Evolutionary conservation across 2,888 invertebrate genomes (phyloP), one percentile per base, ranked within the genome.

Genomic region (Parnassius apollo): DNA sequence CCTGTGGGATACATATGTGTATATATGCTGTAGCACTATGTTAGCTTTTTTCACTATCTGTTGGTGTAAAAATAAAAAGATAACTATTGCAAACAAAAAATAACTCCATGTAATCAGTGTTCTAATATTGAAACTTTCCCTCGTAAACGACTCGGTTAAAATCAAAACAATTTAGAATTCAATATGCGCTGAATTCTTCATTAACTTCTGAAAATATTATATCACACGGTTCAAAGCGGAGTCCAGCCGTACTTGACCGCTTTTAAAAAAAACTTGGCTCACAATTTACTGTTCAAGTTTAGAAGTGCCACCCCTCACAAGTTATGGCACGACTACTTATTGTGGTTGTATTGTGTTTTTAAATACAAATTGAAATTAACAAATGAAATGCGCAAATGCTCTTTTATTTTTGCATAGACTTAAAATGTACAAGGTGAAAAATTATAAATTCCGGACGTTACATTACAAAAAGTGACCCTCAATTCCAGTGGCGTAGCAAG

Each of bases 251-350:
- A 62, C 74, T 75, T 75, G 72, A 72, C 73, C 70, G 68, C 68
- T 64, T 75, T 76, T 78, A 75, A 74, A 72, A 75, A 76, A 80
- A 78, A 75, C 75, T 75, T 73, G 64, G 68, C 65, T 65, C 65
- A 64, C 71, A 74, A 80, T 78, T 78, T 78, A 80, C 76, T 71
- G 76, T 70, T 65, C 59, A 78, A 80, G 70, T 78, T 80, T 70
- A 68, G 68, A 72, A 77, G 73, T 75, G 72, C 71, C 72, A 68
- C 71, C 71, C 71, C 69, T 65, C 70, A 61, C 62, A 68, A 70
- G 73, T 73, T 72, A 68, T 66, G 68, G 70, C 66, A 52, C 42
- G 65, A n/a, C 25, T 61, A 59, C 68, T 59, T 76, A 75, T 75
- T 76, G 73, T 71, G 35, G 35, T 42, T 25, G 35, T n/a, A 58